Conservation (phyloP, 1,140 invertebrate genomes). For the Marisa cornuarietis region DNA sequence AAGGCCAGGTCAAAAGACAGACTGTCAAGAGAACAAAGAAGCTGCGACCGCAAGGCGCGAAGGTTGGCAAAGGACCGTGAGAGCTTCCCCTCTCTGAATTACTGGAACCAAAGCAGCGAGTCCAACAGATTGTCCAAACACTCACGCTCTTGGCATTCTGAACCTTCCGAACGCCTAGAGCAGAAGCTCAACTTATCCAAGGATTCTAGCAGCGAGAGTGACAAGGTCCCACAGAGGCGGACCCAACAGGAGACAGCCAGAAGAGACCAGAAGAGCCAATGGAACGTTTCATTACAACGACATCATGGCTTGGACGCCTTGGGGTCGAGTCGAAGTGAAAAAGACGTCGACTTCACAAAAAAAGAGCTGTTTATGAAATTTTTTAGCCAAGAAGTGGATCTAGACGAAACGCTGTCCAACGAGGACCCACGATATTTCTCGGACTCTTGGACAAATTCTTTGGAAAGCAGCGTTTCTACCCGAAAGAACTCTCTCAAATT, state of each 20-base stretch:
- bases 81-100: too few relatives aligned
- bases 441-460: neutral
- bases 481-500: neutral
- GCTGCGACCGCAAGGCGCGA: neutral
- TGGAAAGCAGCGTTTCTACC: neutral
- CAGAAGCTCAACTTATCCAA: neutral
- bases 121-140: too few relatives aligned
- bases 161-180: neutral
- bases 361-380: conserved; percentile 28
- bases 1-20: neutral
- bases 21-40: neutral
- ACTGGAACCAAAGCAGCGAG: too few relatives aligned
- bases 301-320: conserved; percentile 11
- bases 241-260: neutral
- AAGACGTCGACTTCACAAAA: conserved; percentile 9
- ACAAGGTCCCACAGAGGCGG: neutral
- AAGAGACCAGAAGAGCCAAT: neutral
- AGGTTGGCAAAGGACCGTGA: neutral
- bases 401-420: conserved; percentile 17
- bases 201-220: conserved; percentile 26
- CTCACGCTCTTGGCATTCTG: too few relatives aligned
- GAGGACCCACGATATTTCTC: conserved; percentile 10
- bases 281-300: neutral
- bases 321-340: conserved; percentile 22
- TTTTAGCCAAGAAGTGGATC: conserved; percentile 32